Evolutionary conservation across 2,888 invertebrate species (phyloP).

Genomic region (Rhyacophila evoluta): DNA sequence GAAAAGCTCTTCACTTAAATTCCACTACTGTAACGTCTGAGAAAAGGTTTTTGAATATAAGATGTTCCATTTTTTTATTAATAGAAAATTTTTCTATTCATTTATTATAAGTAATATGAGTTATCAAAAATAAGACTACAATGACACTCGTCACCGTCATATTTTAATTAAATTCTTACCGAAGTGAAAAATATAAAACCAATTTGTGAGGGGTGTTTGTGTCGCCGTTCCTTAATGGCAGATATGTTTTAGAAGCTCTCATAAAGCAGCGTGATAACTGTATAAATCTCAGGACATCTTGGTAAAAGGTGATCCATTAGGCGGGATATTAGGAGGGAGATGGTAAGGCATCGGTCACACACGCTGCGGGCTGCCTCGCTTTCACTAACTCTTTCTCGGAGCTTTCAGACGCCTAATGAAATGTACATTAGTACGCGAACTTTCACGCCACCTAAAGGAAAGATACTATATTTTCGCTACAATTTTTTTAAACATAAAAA

Average conservation of each 20-base stretch:
- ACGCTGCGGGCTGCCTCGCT: slow-evolving; percentile 42
- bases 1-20: too few species aligned
- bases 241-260: neutral
- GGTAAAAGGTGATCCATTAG: slow-evolving; percentile 43
- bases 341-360: slow-evolving; percentile 48
- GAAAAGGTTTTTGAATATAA: too few species aligned
- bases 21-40: too few species aligned
- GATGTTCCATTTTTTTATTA: too few species aligned
- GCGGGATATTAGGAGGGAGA: slow-evolving; percentile 22
- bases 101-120: too few species aligned
- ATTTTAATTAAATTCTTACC: neutral
- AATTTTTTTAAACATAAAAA: neutral
- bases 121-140: too few species aligned
- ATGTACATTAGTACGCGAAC: slow-evolving; percentile 46
- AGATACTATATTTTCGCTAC: neutral
- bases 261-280: slow-evolving; percentile 9
- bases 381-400: slow-evolving; percentile 31
- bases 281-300: slow-evolving; percentile 19
- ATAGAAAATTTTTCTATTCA: too few species aligned
- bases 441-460: neutral
- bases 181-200: neutral
- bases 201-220: neutral
- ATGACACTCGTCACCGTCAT: neutral
- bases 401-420: slow-evolving; percentile 44
- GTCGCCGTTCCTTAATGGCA: neutral